phyloP scores from a whole-genome alignment of 2,113 vertebrate genomes.

The Python bivittatus region DNA sequence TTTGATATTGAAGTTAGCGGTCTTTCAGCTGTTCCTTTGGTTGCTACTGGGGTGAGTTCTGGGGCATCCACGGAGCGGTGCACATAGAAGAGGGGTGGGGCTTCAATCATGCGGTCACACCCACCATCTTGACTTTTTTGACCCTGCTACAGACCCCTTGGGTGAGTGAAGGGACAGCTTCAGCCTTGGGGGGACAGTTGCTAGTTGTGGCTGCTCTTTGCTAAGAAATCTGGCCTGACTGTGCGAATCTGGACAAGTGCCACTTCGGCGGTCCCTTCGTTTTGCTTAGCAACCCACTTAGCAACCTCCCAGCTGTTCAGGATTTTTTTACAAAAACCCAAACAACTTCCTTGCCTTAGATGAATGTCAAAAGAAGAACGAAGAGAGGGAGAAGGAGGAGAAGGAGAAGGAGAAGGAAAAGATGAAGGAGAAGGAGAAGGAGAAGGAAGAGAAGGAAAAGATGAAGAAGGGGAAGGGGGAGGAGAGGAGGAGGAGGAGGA shows the following conservation, averaged over 20 bases:
- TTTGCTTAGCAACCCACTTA: conserved; percentile 19
- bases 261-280: not conserved
- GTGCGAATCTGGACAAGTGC: not conserved
- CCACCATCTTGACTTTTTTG: too few relatives aligned
- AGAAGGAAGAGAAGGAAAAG: too few relatives aligned
- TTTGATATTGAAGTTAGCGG: too few relatives aligned
- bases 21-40: too few relatives aligned
- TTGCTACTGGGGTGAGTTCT: too few relatives aligned
- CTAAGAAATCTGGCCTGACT: not conserved
- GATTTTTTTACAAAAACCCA: not conserved
- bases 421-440: too few relatives aligned
- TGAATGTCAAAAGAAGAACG: not conserved
- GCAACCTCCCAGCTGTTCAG: conserved; percentile 22
- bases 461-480: not conserved
- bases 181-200: not conserved
- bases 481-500: not conserved
- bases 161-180: too few relatives aligned
- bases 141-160: not conserved
- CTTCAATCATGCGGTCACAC: too few relatives aligned
- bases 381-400: not conserved
- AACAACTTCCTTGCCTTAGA: not conserved
- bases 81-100: too few relatives aligned
- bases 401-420: not conserved
- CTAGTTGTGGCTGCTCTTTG: not conserved
- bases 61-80: too few relatives aligned